These are phyloP conservation scores for Zonotrichia albicollis DNA, from an alignment of 2,797 vertebrate genomes.

Conservation along the genomic window DNA sequence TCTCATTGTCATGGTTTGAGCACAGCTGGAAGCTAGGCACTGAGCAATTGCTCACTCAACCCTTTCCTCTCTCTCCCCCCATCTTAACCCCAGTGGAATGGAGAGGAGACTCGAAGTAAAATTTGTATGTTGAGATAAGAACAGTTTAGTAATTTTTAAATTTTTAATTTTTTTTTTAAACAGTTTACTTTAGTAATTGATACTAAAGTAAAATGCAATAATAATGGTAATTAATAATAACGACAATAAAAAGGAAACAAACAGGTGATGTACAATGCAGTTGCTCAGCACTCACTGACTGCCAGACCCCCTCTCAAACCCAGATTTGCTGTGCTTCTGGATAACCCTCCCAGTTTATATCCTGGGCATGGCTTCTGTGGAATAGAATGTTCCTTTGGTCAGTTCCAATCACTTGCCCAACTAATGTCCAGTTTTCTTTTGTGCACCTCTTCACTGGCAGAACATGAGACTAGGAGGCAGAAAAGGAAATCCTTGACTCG, in stretches of 20 bases:
- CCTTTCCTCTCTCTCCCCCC: background rate
- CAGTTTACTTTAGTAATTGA: background rate
- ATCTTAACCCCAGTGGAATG: background rate
- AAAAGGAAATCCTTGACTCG: background rate
- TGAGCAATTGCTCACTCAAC: accelerated
- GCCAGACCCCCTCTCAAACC: accelerated
- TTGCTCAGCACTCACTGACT: background rate
- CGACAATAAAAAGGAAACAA: background rate
- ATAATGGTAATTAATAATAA: background rate
- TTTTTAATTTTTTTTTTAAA: too few relatives aligned
- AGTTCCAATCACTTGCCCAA: background rate
- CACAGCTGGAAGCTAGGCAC: background rate
- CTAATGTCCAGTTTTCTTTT: background rate
- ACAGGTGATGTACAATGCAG: background rate
- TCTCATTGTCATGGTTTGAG: background rate
- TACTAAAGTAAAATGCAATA: background rate
- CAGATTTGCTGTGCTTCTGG: background rate
- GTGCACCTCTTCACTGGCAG: background rate
- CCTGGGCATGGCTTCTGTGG: background rate
- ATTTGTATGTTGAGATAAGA: background rate
- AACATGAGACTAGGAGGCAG: background rate
- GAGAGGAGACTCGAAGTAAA: background rate
- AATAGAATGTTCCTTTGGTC: background rate
- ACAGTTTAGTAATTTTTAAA: background rate
- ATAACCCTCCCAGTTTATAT: background rate